Evolutionary conservation across 2,797 vertebrate species (phyloP), one percentile per base, ranked within the genome.

Genomic region (Chanos chanos): DNA sequence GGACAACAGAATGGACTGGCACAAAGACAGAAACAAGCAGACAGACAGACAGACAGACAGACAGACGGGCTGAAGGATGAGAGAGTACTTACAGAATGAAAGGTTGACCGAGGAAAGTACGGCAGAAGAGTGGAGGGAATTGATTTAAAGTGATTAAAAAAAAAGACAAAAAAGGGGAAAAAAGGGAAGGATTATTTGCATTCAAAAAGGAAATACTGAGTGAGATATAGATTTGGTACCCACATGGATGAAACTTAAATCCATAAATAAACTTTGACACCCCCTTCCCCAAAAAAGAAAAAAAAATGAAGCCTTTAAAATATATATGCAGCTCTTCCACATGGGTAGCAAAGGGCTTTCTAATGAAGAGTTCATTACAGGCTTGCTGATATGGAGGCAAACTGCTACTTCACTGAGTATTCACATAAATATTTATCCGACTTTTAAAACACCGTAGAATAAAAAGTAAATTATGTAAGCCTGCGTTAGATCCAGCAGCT

Each of bases 1-100:
- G 13, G 31, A 30, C 53, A 49, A 12, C 18, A 7, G 5, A n/a
- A 27, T 6, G 47, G 15, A 50, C 47, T 8, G 31, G 27, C 27
- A 24, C n/a, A 4, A 50, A 24, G 9, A 25, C 44, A 55, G 19
- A 31, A 33, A n/a, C 36, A 64, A 41, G 47, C 34, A 66, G 5
- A 12, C 50, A 25, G 47, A 68, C 39, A 57, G 22, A 57, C 22
- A 39, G 21, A 56, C 25, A 57, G 28, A 51, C 61, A 64, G 16
- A 40, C 31, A 41, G 30, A 3, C 8, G n/a, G 15, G 43, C 18
- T 33, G 64, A 36, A 27, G 59, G 44, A 24, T 39, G 15, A 33
- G 50, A 41, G 18, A 40, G 65, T 72, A 70, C 70, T 64, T 70
- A 76, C 70, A 58, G 56, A 44, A 51, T 30, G 44, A 50, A 60